Base-by-base conservation (phyloP, 2,113 vertebrate genomes). In the Tachycineta bicolor region DNA sequence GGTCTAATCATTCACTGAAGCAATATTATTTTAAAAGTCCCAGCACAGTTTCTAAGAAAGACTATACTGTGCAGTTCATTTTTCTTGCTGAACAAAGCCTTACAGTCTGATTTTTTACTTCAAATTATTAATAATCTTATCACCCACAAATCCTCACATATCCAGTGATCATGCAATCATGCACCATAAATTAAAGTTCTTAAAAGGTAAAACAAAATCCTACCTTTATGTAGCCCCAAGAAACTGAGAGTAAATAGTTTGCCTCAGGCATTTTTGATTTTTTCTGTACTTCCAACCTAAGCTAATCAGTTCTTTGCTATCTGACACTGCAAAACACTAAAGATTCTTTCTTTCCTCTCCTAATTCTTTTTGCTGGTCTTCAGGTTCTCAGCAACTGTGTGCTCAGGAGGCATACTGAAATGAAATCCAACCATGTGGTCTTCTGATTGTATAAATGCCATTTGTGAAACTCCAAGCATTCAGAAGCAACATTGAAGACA, bases 141-240 rank as follows among this genome's bases (percentile, higher is more conserved):
- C 56, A 62, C 13, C 13, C 52, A 50, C 25, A 85, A 68, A 91
- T 64, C 46, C 19, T 71, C 53, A 41, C 1, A 5, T 74, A 83
- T 55, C 53, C 79, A 91, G n/a, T 43, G 65, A 75, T 90, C 94
- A 96, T 44, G 31, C 83, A 97, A 93, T 86, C 89, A 96, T 58
- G 43, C 85, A 97, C 14, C 2, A 3, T 63, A 96, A 89, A 83
- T 74, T 85, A 77, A 84, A 80, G 52, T 87, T 95, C 83, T 90
- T 74, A 96, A 79, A 92, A 97, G 50, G 47, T 76, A 83, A 95
- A 96, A 96, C 53, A 85, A 94, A 97, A 92, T 96, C 99, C 98
- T 99, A 99, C 99, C 99, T 99, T 99, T 98, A 99, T 99, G 97
- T 99, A 99, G 96, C 99, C 99, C 99, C 99, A 99, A 80, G 99